Conservation (phyloP, 2,888 invertebrate species). For the Leucozona laternaria region DNA sequence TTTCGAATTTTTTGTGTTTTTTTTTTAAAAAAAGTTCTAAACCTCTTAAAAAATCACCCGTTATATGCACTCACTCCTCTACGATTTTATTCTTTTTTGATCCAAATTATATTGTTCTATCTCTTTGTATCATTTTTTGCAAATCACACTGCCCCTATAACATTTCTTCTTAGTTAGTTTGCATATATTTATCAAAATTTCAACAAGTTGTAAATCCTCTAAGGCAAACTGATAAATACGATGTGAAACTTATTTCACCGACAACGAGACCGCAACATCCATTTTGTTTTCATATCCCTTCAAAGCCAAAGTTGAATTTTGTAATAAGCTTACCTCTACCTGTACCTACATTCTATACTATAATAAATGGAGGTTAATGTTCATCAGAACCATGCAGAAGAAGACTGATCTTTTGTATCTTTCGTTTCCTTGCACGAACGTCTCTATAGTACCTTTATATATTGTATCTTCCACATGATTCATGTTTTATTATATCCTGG, state of each 20-base stretch:
- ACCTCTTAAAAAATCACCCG: too few relatives aligned
- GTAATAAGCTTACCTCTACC: background rate
- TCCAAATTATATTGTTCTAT: too few relatives aligned
- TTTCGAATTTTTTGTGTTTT: too few relatives aligned
- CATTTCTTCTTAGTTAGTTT: too few relatives aligned
- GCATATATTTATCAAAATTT: background rate
- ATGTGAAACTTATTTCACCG: background rate
- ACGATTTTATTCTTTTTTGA: too few relatives aligned
- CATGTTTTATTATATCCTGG: slow-evolving; percentile 22
- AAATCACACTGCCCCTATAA: too few relatives aligned
- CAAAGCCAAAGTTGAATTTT: background rate
- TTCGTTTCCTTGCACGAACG: background rate
- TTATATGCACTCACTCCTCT: too few relatives aligned
- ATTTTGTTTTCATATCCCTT: background rate
- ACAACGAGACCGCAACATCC: background rate
- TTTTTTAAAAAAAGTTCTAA: too few relatives aligned
- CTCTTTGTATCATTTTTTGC: too few relatives aligned
- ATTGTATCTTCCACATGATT: slow-evolving; percentile 7
- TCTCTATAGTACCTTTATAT: background rate
- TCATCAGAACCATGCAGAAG: background rate
- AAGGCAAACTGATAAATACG: background rate
- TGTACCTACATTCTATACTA: slow-evolving; percentile 2
- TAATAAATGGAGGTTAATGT: slow-evolving; percentile 18
- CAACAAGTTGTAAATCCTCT: background rate
- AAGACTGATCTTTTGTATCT: slow-evolving; percentile 16